Percentiles rank a stretch among this genome's conserved stretches.
These are phyloP conservation scores for Paradisaea rubra DNA, from an alignment of 2,113 vertebrate species.

Conservation along the genomic window DNA sequence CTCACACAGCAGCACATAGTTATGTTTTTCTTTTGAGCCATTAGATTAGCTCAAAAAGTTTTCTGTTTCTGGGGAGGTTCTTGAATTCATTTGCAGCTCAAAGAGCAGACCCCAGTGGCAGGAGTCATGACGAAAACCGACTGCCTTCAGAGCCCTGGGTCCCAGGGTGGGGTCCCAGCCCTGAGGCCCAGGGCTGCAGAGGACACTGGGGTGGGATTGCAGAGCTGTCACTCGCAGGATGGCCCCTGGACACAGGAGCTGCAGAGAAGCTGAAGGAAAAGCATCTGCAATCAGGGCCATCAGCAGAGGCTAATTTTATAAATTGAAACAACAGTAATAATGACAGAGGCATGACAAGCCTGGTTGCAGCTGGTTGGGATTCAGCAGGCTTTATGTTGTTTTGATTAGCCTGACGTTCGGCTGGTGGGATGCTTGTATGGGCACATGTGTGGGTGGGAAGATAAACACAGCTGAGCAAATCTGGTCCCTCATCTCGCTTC, in stretches of 20 bases:
- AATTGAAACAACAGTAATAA: not conserved
- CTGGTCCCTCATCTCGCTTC: not conserved
- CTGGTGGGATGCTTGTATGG: not conserved
- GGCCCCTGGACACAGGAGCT: accelerated
- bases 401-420: not conserved
- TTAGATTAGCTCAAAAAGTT: not conserved
- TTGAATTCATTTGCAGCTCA: not conserved
- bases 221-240: accelerated
- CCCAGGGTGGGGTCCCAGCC: accelerated
- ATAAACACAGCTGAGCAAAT: slow-evolving; percentile 58
- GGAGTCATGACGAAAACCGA: not conserved
- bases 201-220: accelerated
- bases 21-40: not conserved
- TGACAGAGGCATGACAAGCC: not conserved
- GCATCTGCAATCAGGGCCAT: not conserved
- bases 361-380: not conserved
- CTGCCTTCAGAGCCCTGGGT: not conserved
- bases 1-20: not conserved
- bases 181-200: no score
- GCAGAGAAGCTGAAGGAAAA: not conserved
- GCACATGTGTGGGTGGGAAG: not conserved
- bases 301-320: not conserved
- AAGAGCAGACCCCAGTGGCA: not conserved
- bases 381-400: not conserved
- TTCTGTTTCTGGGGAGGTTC: not conserved